phyloP scores from a whole-genome alignment of 2,888 invertebrate genomes.

The Cantharis lateralis region DNA sequence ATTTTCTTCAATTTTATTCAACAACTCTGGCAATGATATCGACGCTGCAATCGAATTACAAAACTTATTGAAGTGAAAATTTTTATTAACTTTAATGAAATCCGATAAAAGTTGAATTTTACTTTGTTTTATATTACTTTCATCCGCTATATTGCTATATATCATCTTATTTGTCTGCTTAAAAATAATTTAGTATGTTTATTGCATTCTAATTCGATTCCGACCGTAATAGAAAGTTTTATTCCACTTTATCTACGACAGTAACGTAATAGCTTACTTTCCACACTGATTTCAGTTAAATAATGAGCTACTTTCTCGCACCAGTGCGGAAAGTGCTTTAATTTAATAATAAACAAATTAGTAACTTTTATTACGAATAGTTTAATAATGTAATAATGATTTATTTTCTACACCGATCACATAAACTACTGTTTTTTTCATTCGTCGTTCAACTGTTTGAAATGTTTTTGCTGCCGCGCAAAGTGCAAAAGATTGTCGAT shows the following conservation, averaged over 20 bases:
- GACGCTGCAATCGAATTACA: not conserved
- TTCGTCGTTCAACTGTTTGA: not conserved
- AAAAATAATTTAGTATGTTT: not conserved
- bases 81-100: not conserved
- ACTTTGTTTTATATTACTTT: not conserved
- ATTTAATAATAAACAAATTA: no score
- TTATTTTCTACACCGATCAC: no score
- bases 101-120: not conserved
- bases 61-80: conserved; percentile 7
- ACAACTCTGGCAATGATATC: conserved; percentile 7
- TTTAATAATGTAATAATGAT: no score
- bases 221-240: no score
- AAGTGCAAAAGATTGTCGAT: not conserved
- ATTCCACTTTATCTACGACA: no score
- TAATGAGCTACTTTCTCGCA: no score
- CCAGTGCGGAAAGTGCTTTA: no score
- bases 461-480: not conserved
- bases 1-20: conserved; percentile 9
- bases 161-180: not conserved
- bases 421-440: not conserved
- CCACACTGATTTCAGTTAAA: no score
- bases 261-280: no score
- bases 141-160: not conserved
- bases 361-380: no score
- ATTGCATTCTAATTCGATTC: no score